Percentiles rank a stretch among this genome's conserved stretches.
Evolutionary conservation across 2,888 invertebrate species (phyloP).

Genomic region (Ectropis crepuscularia): DNA sequence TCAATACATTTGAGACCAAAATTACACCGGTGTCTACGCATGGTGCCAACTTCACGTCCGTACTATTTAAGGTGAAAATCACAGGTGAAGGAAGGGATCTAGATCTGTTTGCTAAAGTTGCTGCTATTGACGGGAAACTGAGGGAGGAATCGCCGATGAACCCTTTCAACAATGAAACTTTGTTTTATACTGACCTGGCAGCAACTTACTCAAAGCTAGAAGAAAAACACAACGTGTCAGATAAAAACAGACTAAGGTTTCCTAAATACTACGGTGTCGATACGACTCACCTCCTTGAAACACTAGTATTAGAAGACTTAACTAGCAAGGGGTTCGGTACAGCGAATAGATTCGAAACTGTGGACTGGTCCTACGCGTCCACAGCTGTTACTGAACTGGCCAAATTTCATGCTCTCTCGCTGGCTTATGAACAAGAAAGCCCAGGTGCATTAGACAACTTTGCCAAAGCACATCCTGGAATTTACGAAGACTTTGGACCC

Average conservation of each 20-base stretch:
- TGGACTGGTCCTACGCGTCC: no score
- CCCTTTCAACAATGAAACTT: not conserved
- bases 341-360: no score
- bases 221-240: slow-evolving; percentile 46
- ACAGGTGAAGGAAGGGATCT: not conserved
- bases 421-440: no score
- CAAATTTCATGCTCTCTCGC: no score
- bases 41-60: slow-evolving; percentile 10
- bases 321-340: no score
- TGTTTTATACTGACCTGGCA: slow-evolving; percentile 6
- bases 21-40: not conserved
- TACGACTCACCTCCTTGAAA: no score
- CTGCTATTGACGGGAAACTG: slow-evolving; percentile 1
- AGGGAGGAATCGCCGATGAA: not conserved
- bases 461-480: no score
- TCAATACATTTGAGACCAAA: not conserved
- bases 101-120: slow-evolving; percentile 9
- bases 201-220: slow-evolving; percentile 46
- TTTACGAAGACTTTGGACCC: no score
- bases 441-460: no score
- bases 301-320: no score
- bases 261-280: no score
- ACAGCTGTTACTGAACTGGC: no score
- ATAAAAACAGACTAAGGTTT: slow-evolving; percentile 38
- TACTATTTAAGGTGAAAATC: slow-evolving; percentile 1